phyloP scores from a whole-genome alignment of 2,888 invertebrate species.

The Pinctada fucata region DNA sequence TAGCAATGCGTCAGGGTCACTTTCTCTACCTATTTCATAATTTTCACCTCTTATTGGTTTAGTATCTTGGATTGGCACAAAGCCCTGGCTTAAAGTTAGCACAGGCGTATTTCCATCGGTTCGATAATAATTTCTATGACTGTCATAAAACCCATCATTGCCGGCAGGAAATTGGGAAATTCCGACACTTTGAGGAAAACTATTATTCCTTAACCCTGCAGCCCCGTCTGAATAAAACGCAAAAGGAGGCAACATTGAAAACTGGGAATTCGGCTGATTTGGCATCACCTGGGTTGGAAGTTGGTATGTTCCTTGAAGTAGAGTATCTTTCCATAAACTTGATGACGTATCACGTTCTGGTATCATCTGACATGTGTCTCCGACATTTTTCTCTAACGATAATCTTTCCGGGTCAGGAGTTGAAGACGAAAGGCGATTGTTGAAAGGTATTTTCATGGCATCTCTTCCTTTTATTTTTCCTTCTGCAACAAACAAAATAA shows the following conservation, averaged over 20 bases:
- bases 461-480: constrained; percentile 1
- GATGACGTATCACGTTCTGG: constrained; percentile 51
- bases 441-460: constrained; percentile 59
- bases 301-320: not conserved
- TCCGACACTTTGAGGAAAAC: not conserved
- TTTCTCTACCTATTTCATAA: constrained; percentile 30
- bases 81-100: constrained; percentile 32
- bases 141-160: not conserved
- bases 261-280: not conserved
- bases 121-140: not conserved
- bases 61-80: constrained; percentile 10
- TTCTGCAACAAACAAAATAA: constrained; percentile 3
- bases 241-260: not conserved
- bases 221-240: not conserved
- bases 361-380: constrained; percentile 48
- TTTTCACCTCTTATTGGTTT: not conserved
- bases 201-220: not conserved
- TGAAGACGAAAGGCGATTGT: constrained; percentile 64
- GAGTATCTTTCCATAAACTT: constrained; percentile 11
- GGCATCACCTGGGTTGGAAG: not conserved
- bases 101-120: not conserved
- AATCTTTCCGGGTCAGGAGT: constrained; percentile 70
- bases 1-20: constrained; percentile 56
- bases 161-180: not conserved
- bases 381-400: constrained; percentile 34